These are phyloP conservation scores for Nasonia longicornis DNA, from an alignment of 1,140 invertebrate species.

Conservation along the genomic window DNA sequence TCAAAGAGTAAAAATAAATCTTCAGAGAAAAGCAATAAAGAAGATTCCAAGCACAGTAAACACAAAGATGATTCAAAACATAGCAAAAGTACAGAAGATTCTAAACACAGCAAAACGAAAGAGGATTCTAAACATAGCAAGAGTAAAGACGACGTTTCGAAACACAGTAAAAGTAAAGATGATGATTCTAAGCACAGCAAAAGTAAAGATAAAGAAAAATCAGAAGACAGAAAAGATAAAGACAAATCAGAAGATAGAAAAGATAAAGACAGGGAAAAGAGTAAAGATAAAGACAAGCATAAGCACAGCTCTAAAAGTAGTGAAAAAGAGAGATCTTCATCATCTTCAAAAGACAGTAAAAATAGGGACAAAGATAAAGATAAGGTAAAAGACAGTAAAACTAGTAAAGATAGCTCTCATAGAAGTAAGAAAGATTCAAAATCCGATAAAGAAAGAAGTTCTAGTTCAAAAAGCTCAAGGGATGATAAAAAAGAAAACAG, in stretches of 20 bases:
- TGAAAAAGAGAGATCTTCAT: slow-evolving; percentile 47
- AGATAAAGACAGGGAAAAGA: slow-evolving; percentile 47
- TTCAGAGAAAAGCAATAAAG: slow-evolving; percentile 37
- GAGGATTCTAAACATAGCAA: slow-evolving; percentile 47
- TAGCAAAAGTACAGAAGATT: slow-evolving; percentile 48
- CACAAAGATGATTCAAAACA: slow-evolving; percentile 46
- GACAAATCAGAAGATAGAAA: slow-evolving; percentile 48
- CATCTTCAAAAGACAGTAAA: slow-evolving; percentile 41
- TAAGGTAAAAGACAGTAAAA: slow-evolving; percentile 46
- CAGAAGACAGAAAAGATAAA: slow-evolving; percentile 35
- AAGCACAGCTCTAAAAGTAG: slow-evolving; percentile 49
- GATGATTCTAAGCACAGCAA: slow-evolving; percentile 47
- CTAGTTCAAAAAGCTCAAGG: slow-evolving; percentile 46
- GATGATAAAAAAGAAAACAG: slow-evolving; percentile 48
- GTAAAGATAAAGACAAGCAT: slow-evolving; percentile 48
- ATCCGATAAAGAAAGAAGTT: slow-evolving; percentile 48
- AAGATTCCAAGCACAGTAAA: slow-evolving; percentile 44
- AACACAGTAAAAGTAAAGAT: slow-evolving; percentile 49
- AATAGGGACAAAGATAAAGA: slow-evolving; percentile 53
- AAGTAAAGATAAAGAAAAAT: slow-evolving; percentile 47
- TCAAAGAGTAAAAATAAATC: slow-evolving; percentile 42
- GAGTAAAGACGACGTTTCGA: slow-evolving; percentile 46
- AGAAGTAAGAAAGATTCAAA: slow-evolving; percentile 49
- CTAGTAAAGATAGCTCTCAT: slow-evolving; percentile 48
- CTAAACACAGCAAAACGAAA: slow-evolving; percentile 29